Percentiles rank a stretch among this genome's conserved stretches.
phyloP scores from a whole-genome alignment of 2,797 vertebrate genomes.

The Thamnophis elegans region DNA sequence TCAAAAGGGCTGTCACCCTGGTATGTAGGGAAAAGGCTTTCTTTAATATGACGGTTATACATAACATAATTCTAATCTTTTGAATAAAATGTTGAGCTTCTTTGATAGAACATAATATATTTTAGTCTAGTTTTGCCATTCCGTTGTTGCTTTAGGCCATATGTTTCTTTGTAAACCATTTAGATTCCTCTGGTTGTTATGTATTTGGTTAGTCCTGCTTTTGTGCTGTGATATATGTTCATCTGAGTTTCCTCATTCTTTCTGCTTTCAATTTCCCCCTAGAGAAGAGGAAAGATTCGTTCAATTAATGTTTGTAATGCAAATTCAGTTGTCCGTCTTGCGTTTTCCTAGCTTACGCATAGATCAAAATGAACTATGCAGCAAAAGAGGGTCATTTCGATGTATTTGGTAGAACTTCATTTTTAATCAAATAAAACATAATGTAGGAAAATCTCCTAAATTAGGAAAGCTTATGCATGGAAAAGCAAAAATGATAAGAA shows the following conservation, averaged over 20 bases:
- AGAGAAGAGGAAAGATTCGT: background rate
- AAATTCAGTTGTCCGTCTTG: background rate
- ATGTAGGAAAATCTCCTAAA: background rate
- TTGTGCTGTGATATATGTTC: background rate
- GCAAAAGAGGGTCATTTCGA: background rate
- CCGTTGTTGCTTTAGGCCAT: background rate
- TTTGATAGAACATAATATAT: background rate
- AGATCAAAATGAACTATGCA: background rate
- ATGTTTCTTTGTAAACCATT: background rate
- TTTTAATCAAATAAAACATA: background rate
- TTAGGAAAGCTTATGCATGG: background rate
- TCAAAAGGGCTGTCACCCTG: background rate
- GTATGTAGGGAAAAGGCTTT: background rate
- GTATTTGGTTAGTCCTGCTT: background rate
- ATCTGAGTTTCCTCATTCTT: background rate
- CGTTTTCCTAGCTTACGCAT: background rate
- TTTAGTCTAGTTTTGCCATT: background rate
- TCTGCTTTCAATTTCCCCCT: background rate
- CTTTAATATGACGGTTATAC: background rate
- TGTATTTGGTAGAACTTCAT: background rate
- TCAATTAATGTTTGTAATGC: background rate
- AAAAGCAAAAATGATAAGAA: background rate
- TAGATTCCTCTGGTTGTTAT: background rate
- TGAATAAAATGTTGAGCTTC: background rate
- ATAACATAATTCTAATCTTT: background rate